phyloP scores from a whole-genome alignment of 2,113 vertebrate species.

The Bombycilla garrulus region DNA sequence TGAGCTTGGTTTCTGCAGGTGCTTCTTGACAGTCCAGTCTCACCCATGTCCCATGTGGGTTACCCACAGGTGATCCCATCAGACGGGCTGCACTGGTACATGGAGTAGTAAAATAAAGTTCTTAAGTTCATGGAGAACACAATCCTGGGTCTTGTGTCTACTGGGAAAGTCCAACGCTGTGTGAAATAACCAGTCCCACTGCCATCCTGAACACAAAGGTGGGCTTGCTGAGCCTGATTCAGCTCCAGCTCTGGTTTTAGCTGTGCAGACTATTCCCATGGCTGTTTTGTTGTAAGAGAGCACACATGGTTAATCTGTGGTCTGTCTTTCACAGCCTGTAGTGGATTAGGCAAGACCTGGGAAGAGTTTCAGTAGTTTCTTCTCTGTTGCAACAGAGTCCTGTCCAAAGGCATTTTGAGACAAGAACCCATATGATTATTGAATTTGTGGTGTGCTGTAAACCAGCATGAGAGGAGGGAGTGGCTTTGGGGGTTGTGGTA shows the following conservation, averaged over 20 bases:
- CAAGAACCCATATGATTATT: background rate
- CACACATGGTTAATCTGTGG: background rate
- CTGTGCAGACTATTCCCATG: background rate
- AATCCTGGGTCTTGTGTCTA: background rate
- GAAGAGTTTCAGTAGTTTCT: background rate
- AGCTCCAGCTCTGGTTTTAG: background rate
- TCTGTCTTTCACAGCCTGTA: background rate
- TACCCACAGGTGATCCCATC: background rate
- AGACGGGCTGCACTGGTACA: background rate
- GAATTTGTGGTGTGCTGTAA: background rate
- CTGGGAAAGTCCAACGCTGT: background rate
- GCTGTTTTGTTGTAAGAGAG: background rate
- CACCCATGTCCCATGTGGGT: accelerated
- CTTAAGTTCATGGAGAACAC: background rate
- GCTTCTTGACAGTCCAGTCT: background rate
- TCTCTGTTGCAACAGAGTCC: background rate
- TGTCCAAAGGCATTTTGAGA: background rate
- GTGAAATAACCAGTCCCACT: background rate
- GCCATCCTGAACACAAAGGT: background rate
- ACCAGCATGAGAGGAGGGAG: background rate
- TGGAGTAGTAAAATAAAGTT: background rate
- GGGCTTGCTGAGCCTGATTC: background rate
- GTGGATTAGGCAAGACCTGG: background rate
- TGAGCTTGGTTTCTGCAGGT: background rate
- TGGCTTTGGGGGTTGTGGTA: background rate